phyloP scores from a whole-genome alignment of 1,140 invertebrate genomes.

The Bombus confusus region DNA sequence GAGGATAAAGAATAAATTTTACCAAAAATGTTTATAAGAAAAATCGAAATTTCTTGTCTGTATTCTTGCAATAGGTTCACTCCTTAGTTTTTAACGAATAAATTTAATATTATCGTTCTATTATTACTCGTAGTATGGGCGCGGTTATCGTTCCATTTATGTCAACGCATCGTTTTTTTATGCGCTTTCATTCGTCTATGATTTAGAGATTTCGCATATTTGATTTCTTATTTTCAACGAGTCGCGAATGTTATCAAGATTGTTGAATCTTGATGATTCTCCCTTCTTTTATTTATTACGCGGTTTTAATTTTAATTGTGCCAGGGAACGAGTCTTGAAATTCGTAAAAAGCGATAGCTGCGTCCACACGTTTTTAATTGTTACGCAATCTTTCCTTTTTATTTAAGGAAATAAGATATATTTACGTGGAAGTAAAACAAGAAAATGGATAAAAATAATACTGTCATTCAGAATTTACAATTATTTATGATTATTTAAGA shows the following conservation, averaged over 20 bases:
- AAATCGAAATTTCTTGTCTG: constrained; percentile 36
- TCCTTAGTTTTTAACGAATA: constrained; percentile 53
- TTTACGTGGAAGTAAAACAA: constrained; percentile 17
- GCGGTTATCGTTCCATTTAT: constrained; percentile 14
- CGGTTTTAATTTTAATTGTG: background rate
- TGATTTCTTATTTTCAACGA: background rate
- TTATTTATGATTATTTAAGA: constrained; percentile 56
- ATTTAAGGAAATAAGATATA: constrained; percentile 28
- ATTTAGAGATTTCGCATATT: background rate
- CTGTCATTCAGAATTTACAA: constrained; percentile 27
- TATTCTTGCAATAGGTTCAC: constrained; percentile 38
- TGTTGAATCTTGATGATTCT: background rate
- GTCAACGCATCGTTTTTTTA: background rate
- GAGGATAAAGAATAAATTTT: background rate
- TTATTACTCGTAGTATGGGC: constrained; percentile 14
- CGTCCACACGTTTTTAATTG: constrained; percentile 33
- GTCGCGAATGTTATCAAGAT: background rate
- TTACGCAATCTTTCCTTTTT: constrained; percentile 23
- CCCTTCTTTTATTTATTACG: constrained; percentile 1
- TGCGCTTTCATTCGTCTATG: background rate
- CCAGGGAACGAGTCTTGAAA: background rate
- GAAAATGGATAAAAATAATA: background rate
- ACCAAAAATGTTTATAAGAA: constrained; percentile 18
- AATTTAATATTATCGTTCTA: constrained; percentile 45
- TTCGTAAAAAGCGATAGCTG: constrained; percentile 26